These are phyloP conservation scores for Nemopilema nomurai DNA, from an alignment of 30 jellyfish, hydroid and myxozoan species.

Conservation along the genomic window DNA sequence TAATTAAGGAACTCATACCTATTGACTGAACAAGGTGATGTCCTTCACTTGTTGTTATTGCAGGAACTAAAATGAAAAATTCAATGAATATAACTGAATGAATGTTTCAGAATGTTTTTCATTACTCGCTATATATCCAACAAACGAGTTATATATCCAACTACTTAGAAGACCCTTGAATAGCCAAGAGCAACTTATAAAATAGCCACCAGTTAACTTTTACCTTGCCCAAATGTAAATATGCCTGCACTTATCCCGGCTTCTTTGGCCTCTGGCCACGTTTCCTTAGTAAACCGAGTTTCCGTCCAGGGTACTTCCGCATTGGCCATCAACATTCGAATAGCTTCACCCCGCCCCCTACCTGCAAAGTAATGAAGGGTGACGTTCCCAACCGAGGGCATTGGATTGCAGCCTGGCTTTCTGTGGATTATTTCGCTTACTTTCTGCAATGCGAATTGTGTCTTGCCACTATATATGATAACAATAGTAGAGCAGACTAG, in stretches of 20 bases:
- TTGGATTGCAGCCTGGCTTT: constrained; percentile 95
- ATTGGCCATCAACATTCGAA: constrained; percentile 86
- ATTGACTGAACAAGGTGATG: not conserved
- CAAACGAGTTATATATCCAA: not conserved
- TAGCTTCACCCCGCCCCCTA: constrained; percentile 89
- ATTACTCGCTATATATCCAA: too few relatives aligned
- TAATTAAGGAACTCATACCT: too few relatives aligned
- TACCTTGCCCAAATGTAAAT: constrained; percentile 93
- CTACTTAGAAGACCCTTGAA: not conserved
- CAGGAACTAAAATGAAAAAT: not conserved
- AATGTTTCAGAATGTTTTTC: too few relatives aligned
- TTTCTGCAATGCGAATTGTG: constrained; percentile 74
- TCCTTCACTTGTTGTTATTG: not conserved
- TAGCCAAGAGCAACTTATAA: not conserved
- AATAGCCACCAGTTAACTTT: not conserved
- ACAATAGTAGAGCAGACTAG: constrained; percentile 71
- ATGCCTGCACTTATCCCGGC: constrained; percentile 76
- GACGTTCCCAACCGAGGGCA: constrained; percentile 80
- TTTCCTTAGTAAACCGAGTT: constrained; percentile 67
- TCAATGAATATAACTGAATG: not conserved
- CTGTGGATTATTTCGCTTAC: constrained; percentile 73
- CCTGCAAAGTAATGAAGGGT: constrained; percentile 90
- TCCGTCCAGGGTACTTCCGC: constrained; percentile 74
- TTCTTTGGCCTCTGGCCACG: constrained; percentile 79
- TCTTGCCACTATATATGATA: constrained; percentile 77